Evolutionary conservation across 2,888 invertebrate species (phyloP).

Genomic region (Coronaproctus castanopsis): DNA sequence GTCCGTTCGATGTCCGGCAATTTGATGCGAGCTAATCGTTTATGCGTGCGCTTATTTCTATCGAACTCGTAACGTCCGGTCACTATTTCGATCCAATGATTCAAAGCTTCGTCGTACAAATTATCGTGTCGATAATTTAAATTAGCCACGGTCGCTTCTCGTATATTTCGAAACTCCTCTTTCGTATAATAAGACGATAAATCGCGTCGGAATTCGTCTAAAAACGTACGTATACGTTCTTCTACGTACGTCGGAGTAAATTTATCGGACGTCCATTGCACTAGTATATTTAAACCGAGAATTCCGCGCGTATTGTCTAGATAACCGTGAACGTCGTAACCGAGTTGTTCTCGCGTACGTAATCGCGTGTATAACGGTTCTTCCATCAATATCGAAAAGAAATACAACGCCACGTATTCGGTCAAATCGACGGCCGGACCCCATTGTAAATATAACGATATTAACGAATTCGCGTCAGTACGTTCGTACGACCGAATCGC

Average conservation of each 20-base stretch:
- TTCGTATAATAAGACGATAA: background rate
- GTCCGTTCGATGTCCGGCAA: background rate
- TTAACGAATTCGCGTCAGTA: background rate
- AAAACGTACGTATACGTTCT: constrained; percentile 6
- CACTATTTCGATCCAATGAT: background rate
- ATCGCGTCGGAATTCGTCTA: background rate
- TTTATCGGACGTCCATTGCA: constrained; percentile 10
- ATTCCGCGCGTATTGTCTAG: constrained; percentile 8
- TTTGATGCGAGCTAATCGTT: background rate
- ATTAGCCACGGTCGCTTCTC: background rate
- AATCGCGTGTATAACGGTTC: constrained; percentile 71
- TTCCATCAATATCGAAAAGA: constrained; percentile 45
- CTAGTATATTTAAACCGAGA: constrained; percentile 9
- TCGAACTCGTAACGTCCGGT: background rate
- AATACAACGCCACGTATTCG: constrained; percentile 15
- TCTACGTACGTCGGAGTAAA: constrained; percentile 6
- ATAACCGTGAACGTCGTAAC: constrained; percentile 49
- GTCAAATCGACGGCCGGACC: constrained; percentile 30
- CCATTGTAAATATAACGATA: constrained; percentile 44
- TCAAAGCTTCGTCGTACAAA: constrained; percentile 7
- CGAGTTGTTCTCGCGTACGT: constrained; percentile 73
- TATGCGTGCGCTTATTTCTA: background rate
- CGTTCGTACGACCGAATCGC: background rate
- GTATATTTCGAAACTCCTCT: background rate
- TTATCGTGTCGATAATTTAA: constrained; percentile 9